These are phyloP conservation scores for Coenonympha glycerion DNA, from an alignment of 2,888 invertebrate genomes.

Conservation along the genomic window DNA sequence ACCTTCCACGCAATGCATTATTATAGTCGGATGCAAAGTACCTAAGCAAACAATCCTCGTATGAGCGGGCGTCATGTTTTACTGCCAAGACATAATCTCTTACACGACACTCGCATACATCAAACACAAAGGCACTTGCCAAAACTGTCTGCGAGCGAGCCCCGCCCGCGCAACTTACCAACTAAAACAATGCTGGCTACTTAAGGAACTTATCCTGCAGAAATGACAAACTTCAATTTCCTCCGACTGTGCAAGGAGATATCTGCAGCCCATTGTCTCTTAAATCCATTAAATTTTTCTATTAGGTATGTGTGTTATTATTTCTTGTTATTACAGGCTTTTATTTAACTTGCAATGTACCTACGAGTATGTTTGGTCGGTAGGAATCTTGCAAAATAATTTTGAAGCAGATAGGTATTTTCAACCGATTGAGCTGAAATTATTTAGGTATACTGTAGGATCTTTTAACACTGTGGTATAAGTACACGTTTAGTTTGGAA, in stretches of 20 bases:
- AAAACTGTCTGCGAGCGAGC: conserved; percentile 62
- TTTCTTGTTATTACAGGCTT: too few relatives aligned
- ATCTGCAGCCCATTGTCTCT: conserved; percentile 8
- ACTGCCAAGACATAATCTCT: conserved; percentile 73
- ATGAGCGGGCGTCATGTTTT: conserved; percentile 50
- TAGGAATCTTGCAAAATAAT: too few relatives aligned
- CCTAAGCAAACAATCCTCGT: conserved; percentile 59
- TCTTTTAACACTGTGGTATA: too few relatives aligned
- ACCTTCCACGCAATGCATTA: conserved; percentile 23
- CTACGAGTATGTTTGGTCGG: too few relatives aligned
- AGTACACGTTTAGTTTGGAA: too few relatives aligned
- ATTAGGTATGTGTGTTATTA: too few relatives aligned
- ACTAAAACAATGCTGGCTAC: conserved; percentile 67
- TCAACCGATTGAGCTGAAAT: too few relatives aligned
- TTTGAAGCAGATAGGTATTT: too few relatives aligned
- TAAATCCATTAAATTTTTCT: background rate
- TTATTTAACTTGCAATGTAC: too few relatives aligned
- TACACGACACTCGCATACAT: conserved; percentile 71
- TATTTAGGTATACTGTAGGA: too few relatives aligned
- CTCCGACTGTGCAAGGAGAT: conserved; percentile 15
- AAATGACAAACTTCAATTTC: conserved; percentile 25
- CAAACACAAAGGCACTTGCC: conserved; percentile 61
- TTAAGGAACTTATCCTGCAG: conserved; percentile 48
- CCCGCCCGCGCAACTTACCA: conserved; percentile 52
- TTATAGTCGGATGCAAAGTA: conserved; percentile 47